Base-by-base conservation (phyloP, 2,888 invertebrate genomes). In the Coleophora flavipennella region DNA sequence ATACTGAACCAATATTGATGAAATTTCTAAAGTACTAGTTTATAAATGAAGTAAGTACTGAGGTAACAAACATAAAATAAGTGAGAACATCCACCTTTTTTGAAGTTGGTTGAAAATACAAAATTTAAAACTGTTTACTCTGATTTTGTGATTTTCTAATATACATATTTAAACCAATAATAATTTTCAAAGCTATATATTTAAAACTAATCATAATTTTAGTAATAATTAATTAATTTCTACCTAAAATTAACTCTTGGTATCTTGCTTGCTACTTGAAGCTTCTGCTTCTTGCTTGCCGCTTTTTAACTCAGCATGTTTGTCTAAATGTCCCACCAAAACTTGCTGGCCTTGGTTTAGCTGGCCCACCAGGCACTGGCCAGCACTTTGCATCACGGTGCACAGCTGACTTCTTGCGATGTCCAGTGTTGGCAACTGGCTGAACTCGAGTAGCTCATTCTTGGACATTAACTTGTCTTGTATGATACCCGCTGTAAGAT, bases 301-400 rank as follows among this genome's bases (percentile, higher is more conserved):
- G 6, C 20, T 6, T 20, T 4, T 20, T 31, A 78, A 46, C 54
- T 81, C 74, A 9, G 67, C 75, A 66, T 91, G 87, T 52, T 87
- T 85, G 44, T 91, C 88, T 33, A 94, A 83, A 46, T 91, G 86
- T 46, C 87, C 86, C 1, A 92, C 89, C 32, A 94, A 78, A 31
- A 81, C 86, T 48, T 87, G 88, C 61, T 92, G 93, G 63, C 89
- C 90, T 41, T 88, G 87, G 54, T 87, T 90, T 27, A 94, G 75
- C 56, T 92, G 89, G 38, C 80, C 78, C 13, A 91, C 90, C 35
- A 94, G 59, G 48, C 87, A 84, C 28, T 86, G 85, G 8, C 89
- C 91, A 3, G 89, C 89, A 61, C 84, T 87, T 49, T 91, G 88
- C 1, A 94, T 76, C 0, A 90, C 86, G 37, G 90, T 87, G 43